These are phyloP conservation scores for Zaprionus inermis DNA, from an alignment of 1,140 invertebrate species.

Conservation along the genomic window DNA sequence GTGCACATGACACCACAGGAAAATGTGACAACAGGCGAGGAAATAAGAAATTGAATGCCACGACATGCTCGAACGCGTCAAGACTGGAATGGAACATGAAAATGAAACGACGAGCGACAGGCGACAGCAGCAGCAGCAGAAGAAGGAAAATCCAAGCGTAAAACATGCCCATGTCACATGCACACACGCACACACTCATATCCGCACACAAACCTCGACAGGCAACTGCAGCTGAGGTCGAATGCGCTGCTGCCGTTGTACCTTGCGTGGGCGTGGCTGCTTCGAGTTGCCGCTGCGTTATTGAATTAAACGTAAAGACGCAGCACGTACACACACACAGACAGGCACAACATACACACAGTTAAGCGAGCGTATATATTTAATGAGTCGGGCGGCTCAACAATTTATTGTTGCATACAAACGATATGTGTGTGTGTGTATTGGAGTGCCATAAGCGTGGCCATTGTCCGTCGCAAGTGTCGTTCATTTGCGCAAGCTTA, in stretches of 20 bases:
- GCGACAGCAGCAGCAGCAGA: conserved; percentile 10
- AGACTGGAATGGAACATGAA: conserved; percentile 37
- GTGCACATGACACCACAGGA: conserved; percentile 64
- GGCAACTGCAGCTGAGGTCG: conserved; percentile 31
- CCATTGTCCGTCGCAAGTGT: conserved; percentile 27
- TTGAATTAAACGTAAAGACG: conserved; percentile 68
- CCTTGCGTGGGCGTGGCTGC: conserved; percentile 37
- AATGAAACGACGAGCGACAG: conserved; percentile 19
- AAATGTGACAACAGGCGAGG: conserved; percentile 68
- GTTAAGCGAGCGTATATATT: neutral
- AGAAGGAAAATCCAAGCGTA: conserved; percentile 25
- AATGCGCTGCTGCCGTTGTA: conserved; percentile 26
- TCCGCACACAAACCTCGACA: neutral
- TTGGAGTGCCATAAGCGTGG: conserved; percentile 22
- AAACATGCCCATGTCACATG: conserved; percentile 37
- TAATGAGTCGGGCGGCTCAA: conserved; percentile 37
- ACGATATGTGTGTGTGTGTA: conserved; percentile 10
- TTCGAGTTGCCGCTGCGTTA: conserved; percentile 70
- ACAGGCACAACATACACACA: neutral
- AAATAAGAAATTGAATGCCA: conserved; percentile 68
- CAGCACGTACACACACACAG: neutral
- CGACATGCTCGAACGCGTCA: conserved; percentile 55
- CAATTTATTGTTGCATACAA: conserved; percentile 40
- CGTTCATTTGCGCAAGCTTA: conserved; percentile 36
- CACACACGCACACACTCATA: neutral